phyloP scores from a whole-genome alignment of 2,888 invertebrate species.

The Willowsia nigromaculata region DNA sequence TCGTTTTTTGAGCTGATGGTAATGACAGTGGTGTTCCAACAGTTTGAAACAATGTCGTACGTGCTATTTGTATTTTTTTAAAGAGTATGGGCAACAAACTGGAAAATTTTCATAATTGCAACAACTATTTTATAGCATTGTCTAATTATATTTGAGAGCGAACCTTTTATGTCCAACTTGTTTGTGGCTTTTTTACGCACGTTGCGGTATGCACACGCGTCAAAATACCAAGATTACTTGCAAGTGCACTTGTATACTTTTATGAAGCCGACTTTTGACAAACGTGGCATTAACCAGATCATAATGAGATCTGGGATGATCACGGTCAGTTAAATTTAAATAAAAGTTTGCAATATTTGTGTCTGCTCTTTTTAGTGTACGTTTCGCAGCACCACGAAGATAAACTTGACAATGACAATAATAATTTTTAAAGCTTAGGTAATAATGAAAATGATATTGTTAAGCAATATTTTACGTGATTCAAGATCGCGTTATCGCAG shows the following conservation, averaged over 20 bases:
- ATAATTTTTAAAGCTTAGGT: background rate
- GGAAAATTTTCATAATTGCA: constrained; percentile 47
- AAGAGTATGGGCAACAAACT: constrained; percentile 17
- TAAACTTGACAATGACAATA: constrained; percentile 45
- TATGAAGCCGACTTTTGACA: background rate
- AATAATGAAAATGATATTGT: background rate
- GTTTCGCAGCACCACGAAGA: background rate
- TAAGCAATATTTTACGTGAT: constrained; percentile 9
- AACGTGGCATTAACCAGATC: background rate
- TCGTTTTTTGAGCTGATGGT: background rate
- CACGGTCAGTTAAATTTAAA: background rate
- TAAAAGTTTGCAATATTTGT: background rate
- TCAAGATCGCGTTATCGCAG: background rate
- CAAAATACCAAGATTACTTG: background rate
- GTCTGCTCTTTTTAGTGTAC: background rate
- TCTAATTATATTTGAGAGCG: background rate
- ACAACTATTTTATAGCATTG: background rate
- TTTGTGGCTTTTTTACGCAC: background rate
- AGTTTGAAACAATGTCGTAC: background rate
- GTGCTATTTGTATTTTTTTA: background rate
- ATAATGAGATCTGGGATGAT: background rate
- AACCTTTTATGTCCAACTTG: background rate
- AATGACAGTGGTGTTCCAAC: background rate
- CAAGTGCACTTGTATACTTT: too few species aligned
- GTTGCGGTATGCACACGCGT: background rate